Conservation (phyloP, 2,113 vertebrate species). For the Morone saxatilis region DNA sequence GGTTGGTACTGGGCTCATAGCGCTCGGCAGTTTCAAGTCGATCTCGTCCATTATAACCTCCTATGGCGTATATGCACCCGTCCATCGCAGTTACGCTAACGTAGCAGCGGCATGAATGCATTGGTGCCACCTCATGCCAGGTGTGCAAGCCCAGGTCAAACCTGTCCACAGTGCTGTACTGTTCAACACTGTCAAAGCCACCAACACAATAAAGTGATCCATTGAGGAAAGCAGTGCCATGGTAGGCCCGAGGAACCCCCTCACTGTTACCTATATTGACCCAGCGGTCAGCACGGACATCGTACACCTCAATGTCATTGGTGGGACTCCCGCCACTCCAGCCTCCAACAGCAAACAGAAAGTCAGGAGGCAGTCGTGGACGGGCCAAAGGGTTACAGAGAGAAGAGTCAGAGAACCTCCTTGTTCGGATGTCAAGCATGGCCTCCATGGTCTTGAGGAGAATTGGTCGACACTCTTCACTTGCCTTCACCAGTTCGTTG, state of each 20-base stretch:
- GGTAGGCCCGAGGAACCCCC: slow-evolving; percentile 19
- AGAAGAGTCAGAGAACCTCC: not conserved
- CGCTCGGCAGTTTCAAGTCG: slow-evolving; percentile 39
- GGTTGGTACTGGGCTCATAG: slow-evolving; percentile 45
- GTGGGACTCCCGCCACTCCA: not conserved
- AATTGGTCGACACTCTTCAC: not conserved
- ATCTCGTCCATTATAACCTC: slow-evolving; percentile 36
- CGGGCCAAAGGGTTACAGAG: not conserved
- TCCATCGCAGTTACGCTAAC: slow-evolving; percentile 50
- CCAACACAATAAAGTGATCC: slow-evolving; percentile 55
- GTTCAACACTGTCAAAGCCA: slow-evolving; percentile 16
- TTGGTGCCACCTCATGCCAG: slow-evolving; percentile 55
- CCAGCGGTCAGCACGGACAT: slow-evolving; percentile 36
- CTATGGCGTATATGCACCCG: slow-evolving; percentile 52
- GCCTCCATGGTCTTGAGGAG: not conserved
- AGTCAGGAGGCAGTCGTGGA: slow-evolving; percentile 37
- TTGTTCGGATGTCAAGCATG: not conserved
- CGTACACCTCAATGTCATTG: slow-evolving; percentile 32
- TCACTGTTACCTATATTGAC: not conserved
- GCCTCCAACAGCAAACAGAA: slow-evolving; percentile 52
- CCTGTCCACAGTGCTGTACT: slow-evolving; percentile 28
- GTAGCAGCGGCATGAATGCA: slow-evolving; percentile 40
- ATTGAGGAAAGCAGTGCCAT: slow-evolving; percentile 33
- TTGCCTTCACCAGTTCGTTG: not conserved
- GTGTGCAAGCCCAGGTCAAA: slow-evolving; percentile 33